Evolutionary conservation across 2,888 invertebrate genomes (phyloP).

Genomic region (Cheilosia urbana): DNA sequence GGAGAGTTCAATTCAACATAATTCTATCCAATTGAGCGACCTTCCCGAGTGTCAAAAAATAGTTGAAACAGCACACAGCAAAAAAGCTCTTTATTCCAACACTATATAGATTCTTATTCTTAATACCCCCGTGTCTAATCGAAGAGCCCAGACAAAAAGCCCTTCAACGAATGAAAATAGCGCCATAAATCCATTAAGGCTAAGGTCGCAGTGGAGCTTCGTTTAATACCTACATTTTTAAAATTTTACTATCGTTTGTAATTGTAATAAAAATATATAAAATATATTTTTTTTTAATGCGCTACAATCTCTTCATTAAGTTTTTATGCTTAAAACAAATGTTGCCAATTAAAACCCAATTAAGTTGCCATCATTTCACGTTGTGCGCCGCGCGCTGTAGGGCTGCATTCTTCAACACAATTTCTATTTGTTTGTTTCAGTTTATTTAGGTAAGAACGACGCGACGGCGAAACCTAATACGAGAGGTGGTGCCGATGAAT

Average conservation of each 20-base stretch:
- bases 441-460: not conserved
- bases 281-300: conserved; percentile 43
- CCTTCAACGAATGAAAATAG: not conserved
- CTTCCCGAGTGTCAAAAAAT: too few relatives aligned
- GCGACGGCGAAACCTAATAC: conserved; percentile 1
- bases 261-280: conserved; percentile 1
- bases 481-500: conserved; percentile 35
- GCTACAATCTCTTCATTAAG: conserved; percentile 36
- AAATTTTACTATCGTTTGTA: conserved; percentile 25
- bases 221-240: not conserved
- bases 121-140: conserved; percentile 1
- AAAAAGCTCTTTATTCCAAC: not conserved
- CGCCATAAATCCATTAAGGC: conserved; percentile 24
- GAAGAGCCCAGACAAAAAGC: not conserved
- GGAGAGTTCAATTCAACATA: too few relatives aligned
- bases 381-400: not conserved
- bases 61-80: not conserved
- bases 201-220: not conserved
- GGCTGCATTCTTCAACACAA: not conserved
- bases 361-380: conserved; percentile 20
- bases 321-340: conserved; percentile 33
- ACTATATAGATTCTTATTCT: not conserved
- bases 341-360: conserved; percentile 53
- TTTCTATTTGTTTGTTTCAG: conserved; percentile 9
- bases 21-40: too few relatives aligned